Percentiles rank a stretch among this genome's conserved stretches.
These are phyloP conservation scores for Dendrophyllia cribrosa DNA, from an alignment of 64 coral and sea anemone species.

Conservation along the genomic window DNA sequence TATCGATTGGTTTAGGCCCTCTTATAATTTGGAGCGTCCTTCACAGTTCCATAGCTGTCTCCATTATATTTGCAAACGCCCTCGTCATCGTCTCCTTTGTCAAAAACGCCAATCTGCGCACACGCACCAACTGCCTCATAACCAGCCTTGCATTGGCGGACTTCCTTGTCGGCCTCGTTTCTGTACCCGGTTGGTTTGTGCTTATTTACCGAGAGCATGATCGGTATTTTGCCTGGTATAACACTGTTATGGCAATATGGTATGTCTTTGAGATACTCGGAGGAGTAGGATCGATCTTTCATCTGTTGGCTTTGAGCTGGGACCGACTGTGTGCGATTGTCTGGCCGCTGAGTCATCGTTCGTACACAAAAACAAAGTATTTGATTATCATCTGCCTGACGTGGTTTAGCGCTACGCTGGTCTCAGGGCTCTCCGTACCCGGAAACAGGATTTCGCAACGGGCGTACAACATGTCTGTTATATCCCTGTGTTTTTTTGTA, in stretches of 20 bases:
- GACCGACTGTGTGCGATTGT: slow-evolving; percentile 85
- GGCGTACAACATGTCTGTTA: slow-evolving; percentile 77
- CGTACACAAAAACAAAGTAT: slow-evolving; percentile 69
- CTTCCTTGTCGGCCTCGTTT: slow-evolving; percentile 68
- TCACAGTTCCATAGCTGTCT: not conserved
- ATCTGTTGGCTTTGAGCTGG: slow-evolving; percentile 86
- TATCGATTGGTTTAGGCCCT: not conserved
- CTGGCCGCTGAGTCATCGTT: slow-evolving; percentile 81
- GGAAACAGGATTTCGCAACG: slow-evolving; percentile 62
- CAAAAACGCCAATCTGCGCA: slow-evolving; percentile 17
- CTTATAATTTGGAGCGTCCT: not conserved
- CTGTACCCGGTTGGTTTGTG: slow-evolving; percentile 66
- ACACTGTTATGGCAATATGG: slow-evolving; percentile 61
- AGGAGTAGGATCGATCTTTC: slow-evolving; percentile 83
- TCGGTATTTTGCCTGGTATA: slow-evolving; percentile 17
- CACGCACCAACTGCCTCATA: slow-evolving; percentile 70
- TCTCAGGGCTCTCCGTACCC: slow-evolving; percentile 59
- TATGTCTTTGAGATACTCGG: slow-evolving; percentile 78
- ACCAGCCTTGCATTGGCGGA: slow-evolving; percentile 77
- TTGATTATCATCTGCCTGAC: slow-evolving; percentile 46
- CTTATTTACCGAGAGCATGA: slow-evolving; percentile 58
- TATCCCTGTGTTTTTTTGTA: slow-evolving; percentile 78
- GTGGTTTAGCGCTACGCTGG: slow-evolving; percentile 49
- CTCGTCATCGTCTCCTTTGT: slow-evolving; percentile 14
- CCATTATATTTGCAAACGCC: slow-evolving; percentile 6